Evolutionary conservation across 2,113 vertebrate genomes (phyloP), one percentile per base, ranked within the genome.

Genomic region (Xiphophorus hellerii): DNA sequence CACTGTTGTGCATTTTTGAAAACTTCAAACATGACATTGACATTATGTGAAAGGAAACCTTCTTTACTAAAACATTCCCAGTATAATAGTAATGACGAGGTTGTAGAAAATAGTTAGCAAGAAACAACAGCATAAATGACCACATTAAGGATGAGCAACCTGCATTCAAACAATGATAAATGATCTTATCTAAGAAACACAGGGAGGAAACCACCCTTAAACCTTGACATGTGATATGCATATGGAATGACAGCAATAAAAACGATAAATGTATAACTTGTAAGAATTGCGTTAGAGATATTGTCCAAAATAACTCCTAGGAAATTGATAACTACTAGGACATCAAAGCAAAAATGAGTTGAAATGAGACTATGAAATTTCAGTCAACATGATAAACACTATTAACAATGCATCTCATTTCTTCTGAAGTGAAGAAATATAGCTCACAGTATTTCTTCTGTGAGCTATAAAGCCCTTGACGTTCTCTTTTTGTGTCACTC

Each of bases 341-440:
- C 7, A 74, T 71, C 48, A 63, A 51, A 67, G 62, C 64, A 84
- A 68, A 84, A 84, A 29, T 27, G 17, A 80, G 75, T n/a, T 64
- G 1, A 70, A 75, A 73, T 58, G 69, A 90, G 74, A 81, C 71
- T 17, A 29, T 64, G 48, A 65, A 10, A 14, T 76, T 88, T 64
- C 79, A 84, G 74, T 8, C 29, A 66, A 80, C 75, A 77, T 73
- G 77, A 86, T 85, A 82, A 60, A 44, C 77, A 81, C 83, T 84
- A 82, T 90, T 89, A 88, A 88, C 78, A 33, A 72, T 86, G 58
- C 70, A 75, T 79, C 81, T 84, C 82, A 78, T 87, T 86, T 84
- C 83, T 64, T 84, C 82, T 78, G 73, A 30, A 30, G 3, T 30
- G 30, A 30, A 30, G 30, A 30, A 30, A 30, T 3, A 30, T 30